Evolutionary conservation across 2,888 invertebrate species (phyloP), one percentile per base, ranked within the genome.

Genomic region (Cephus spinipes): DNA sequence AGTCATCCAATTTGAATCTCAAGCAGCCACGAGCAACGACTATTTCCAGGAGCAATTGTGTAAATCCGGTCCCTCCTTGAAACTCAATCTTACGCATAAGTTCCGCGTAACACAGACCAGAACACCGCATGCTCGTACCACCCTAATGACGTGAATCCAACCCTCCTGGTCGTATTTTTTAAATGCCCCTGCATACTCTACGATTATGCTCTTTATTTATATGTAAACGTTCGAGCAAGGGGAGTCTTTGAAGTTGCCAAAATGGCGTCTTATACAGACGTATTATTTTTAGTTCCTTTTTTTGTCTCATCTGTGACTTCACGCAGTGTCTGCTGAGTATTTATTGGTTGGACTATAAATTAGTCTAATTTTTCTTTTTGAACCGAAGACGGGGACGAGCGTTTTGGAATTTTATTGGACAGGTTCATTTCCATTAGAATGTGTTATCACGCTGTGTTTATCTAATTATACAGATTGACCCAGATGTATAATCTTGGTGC

Each of bases 21-120:
- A 71, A 71, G 71, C 71, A 71, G 71, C 32, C 71, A 33, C 71
- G 23, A 12, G 32, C 71, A 33, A 31, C 6, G 31, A 71, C 71
- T 71, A 71, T 71, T 71, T 71, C 71, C 71, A 71, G 31, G 71
- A 71, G 71, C 33, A 71, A 71, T 71, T 71, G 71, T 71, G 33
- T 33, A 71, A 71, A 71, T 71, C 71, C 71, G 71, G 31, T 33
- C 71, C 71, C 71, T 71, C 71, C 71, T 71, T 71, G 71, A 71
- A 33, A 71, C 71, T 33, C 71, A 71, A 71, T 71, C 71, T 71
- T 33, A 23, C 12, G 71, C 71, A 71, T 71, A 33, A 71, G 71
- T 71, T 71, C 71, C 71, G 71, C 32, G 32, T 33, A 32, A 71
- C 71, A 33, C 32, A 33, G 71, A 71, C 71, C 71, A 71, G 71